Percentiles rank a stretch among this genome's conserved stretches.
Evolutionary conservation across 1,140 invertebrate species (phyloP).

Genomic region (Anadara kagoshimensis): DNA sequence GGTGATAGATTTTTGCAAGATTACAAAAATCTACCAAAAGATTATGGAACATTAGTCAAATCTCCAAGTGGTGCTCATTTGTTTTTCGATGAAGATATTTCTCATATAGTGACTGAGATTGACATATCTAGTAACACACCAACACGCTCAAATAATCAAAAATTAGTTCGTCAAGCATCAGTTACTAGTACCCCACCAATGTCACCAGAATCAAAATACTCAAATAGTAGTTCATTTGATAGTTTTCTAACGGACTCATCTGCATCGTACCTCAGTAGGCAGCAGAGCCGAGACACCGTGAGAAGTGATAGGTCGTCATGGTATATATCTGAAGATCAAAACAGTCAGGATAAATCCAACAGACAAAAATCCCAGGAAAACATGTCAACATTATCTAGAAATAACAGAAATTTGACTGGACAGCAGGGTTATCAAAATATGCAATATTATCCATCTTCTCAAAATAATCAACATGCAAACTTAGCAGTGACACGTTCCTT

Average conservation of each 20-base stretch:
- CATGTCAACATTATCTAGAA: too few relatives aligned
- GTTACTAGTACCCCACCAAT: slow-evolving; percentile 55
- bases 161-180: slow-evolving; percentile 21
- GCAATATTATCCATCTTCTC: slow-evolving; percentile 48
- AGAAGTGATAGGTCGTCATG: slow-evolving; percentile 16
- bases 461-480: slow-evolving; percentile 15
- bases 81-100: slow-evolving; percentile 52
- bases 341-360: too few relatives aligned
- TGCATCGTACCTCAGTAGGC: slow-evolving; percentile 45
- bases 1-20: slow-evolving; percentile 27
- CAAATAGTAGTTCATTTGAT: slow-evolving; percentile 59
- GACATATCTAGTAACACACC: slow-evolving; percentile 21
- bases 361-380: too few relatives aligned
- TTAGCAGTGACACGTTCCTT: slow-evolving; percentile 32
- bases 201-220: slow-evolving; percentile 60
- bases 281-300: slow-evolving; percentile 47
- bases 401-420: background rate
- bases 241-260: slow-evolving; percentile 56
- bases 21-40: slow-evolving; percentile 10
- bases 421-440: slow-evolving; percentile 40
- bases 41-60: slow-evolving; percentile 46
- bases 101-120: slow-evolving; percentile 11
- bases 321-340: too few relatives aligned
- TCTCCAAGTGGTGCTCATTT: slow-evolving; percentile 65
- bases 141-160: slow-evolving; percentile 12